Conservation (phyloP, 1,140 invertebrate species). For the Dreissena polymorpha region DNA sequence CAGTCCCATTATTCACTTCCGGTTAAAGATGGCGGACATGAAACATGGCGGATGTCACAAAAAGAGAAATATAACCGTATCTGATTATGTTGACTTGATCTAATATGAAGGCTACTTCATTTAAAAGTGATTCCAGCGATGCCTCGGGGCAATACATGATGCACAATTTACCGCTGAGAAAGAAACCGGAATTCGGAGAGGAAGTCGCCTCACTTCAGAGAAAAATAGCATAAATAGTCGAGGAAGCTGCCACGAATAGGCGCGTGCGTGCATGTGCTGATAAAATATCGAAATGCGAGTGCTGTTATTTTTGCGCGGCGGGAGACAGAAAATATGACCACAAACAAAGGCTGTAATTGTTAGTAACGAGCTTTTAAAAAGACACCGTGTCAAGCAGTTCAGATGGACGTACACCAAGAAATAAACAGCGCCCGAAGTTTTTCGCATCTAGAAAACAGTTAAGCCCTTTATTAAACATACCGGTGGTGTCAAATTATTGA, state of each 20-base stretch:
- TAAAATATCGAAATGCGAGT: slow-evolving; percentile 16
- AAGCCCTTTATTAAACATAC: too few relatives aligned
- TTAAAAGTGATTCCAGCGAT: slow-evolving; percentile 51
- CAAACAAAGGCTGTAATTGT: slow-evolving; percentile 55
- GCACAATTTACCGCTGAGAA: slow-evolving; percentile 52
- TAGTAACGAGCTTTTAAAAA: slow-evolving; percentile 52
- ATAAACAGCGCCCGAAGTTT: slow-evolving; percentile 17
- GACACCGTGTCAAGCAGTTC: slow-evolving; percentile 22
- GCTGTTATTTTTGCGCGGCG: slow-evolving; percentile 41
- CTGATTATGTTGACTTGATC: slow-evolving; percentile 19
- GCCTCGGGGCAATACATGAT: slow-evolving; percentile 46
- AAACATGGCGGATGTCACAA: slow-evolving; percentile 19
- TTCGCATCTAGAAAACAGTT: too few relatives aligned
- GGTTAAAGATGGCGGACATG: slow-evolving; percentile 51
- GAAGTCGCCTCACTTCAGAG: slow-evolving; percentile 53
- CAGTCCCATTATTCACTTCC: slow-evolving; percentile 37
- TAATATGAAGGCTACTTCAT: slow-evolving; percentile 43
- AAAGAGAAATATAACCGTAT: slow-evolving; percentile 20
- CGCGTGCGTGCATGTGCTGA: slow-evolving; percentile 25
- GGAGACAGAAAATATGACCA: slow-evolving; percentile 1
- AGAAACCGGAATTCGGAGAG: slow-evolving; percentile 41
- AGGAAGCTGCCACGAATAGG: slow-evolving; percentile 45
- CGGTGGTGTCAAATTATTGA: too few relatives aligned
- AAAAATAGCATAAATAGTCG: slow-evolving; percentile 52
- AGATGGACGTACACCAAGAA: slow-evolving; percentile 16